Conservation (phyloP, 2,888 invertebrate species). For the Epinotia ramella region DNA sequence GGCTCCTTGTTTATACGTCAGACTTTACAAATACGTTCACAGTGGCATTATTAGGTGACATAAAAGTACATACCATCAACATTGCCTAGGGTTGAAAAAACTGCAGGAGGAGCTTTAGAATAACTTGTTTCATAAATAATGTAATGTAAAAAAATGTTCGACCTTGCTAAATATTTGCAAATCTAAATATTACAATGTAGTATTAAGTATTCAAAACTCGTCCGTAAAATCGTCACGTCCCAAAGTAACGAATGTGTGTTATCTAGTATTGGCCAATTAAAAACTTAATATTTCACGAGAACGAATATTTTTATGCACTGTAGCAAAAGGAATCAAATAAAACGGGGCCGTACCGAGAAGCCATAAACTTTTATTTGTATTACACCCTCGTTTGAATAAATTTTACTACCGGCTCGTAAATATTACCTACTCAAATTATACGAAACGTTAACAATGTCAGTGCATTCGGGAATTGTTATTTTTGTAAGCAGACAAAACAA, state of each 20-base stretch:
- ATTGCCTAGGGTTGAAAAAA: too few species aligned
- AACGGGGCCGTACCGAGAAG: constrained; percentile 62
- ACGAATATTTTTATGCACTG: constrained; percentile 43
- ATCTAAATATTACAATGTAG: too few species aligned
- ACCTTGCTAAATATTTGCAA: too few species aligned
- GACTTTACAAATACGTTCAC: too few species aligned
- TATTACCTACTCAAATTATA: constrained; percentile 45
- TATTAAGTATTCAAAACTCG: background rate
- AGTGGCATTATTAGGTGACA: too few species aligned
- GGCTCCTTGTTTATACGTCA: too few species aligned
- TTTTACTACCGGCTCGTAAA: constrained; percentile 43
- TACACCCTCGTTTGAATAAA: constrained; percentile 46
- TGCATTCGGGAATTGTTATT: constrained; percentile 31
- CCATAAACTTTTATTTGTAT: constrained; percentile 64
- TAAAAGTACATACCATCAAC: too few species aligned
- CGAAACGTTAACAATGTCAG: constrained; percentile 42
- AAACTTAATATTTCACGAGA: constrained; percentile 33
- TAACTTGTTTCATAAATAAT: too few species aligned
- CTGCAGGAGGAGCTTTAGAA: too few species aligned
- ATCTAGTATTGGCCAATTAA: constrained; percentile 13
- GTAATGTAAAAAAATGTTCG: too few species aligned
- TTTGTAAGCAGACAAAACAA: constrained; percentile 2
- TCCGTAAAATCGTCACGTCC: background rate
- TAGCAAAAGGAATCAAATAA: constrained; percentile 64
- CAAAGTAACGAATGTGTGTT: background rate